Evolutionary conservation across 2,888 invertebrate species (phyloP), one percentile per base, ranked within the genome.

Genomic region (Venusia cambrica): DNA sequence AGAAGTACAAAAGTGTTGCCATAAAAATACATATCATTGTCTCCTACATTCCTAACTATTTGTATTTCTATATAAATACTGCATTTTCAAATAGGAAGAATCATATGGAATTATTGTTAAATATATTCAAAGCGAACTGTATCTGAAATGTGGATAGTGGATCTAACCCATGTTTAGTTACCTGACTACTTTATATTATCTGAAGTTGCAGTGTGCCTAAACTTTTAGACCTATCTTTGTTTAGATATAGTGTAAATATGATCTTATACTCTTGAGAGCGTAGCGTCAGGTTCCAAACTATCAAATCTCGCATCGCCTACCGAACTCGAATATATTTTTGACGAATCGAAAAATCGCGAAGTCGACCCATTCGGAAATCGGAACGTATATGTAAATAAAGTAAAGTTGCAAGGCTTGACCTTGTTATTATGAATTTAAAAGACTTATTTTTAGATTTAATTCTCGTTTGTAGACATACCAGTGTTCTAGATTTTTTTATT

Each of bases 21-120:
- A 84, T 83, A 81, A 58, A 42, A 62, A 77, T 52, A 84, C 81
- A 83, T 83, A 83, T 80, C 80, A 78, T 60, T 70, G 60, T 64
- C 52, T 69, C 73, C 69, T 73, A 50, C 54, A 81, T 83, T 83
- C 81, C 84, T 68, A 46, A 29, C 36, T 39, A 51, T 33, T 37
- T 51, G 54, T 51, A 57, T 55, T 61, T 54, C 39, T 38, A 47
- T 45, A 38, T 35, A 8, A 19, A 12, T n/a, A 36, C 20, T 16
- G 33, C 22, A 6, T 13, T 12, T 25, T 16, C 36, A 20, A n/a
- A 3, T 15, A 30, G n/a, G n/a, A n/a, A n/a, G n/a, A n/a, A n/a
- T n/a, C n/a, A n/a, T n/a, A n/a, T n/a, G n/a, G n/a, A n/a, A n/a
- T n/a, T n/a, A n/a, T n/a, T n/a, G n/a, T n/a, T n/a, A n/a, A n/a